Evolutionary conservation across 2,113 vertebrate species (phyloP), one percentile per base, ranked within the genome.

Genomic region (Cyrtonyx montezumae): DNA sequence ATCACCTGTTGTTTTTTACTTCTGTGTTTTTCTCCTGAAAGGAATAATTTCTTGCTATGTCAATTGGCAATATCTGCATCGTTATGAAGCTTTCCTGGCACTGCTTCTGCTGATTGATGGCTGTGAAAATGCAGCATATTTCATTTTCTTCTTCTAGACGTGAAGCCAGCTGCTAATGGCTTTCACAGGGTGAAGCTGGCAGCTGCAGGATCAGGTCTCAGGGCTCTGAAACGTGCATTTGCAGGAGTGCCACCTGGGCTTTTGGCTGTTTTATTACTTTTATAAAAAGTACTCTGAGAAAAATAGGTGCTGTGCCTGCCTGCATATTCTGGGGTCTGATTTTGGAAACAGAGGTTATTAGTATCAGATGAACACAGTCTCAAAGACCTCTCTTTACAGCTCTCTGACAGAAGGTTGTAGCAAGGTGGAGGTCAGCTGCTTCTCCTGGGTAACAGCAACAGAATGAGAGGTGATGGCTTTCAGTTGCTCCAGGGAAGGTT

Each of bases 81-180:
- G 59, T 93, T 90, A 76, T 71, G 94, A 93, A 94, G 86, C 77
- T 92, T 94, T 80, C 11, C 79, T 95, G 93, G 93, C 89, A 84
- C 61, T 21, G 66, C 49, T 28, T 74, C 74, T 79, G 67, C 82
- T 96, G 95, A 96, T 87, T 92, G 94, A 96, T 96, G 92, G 94
- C 91, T 79, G 26, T 88, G 70, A 94, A 96, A 95, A 90, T 75
- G 84, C 84, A 90, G 71, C 96, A 79, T 94, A 95, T 95, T 94
- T 95, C 49, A 61, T 94, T 94, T 91, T 68, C 76, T 91, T 86
- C 93, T 96, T 46, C 76, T 87, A 45, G 91, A 92, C 5, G 0
- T 74, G 74, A 61, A 88, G 77, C 89, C 95, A 97, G 95, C 89
- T 96, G 91, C 92, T 94, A 85, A 91, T 91, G 82, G 73, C 56